Evolutionary conservation across 2,888 invertebrate genomes (phyloP).

Genomic region (Archips crataeganus): DNA sequence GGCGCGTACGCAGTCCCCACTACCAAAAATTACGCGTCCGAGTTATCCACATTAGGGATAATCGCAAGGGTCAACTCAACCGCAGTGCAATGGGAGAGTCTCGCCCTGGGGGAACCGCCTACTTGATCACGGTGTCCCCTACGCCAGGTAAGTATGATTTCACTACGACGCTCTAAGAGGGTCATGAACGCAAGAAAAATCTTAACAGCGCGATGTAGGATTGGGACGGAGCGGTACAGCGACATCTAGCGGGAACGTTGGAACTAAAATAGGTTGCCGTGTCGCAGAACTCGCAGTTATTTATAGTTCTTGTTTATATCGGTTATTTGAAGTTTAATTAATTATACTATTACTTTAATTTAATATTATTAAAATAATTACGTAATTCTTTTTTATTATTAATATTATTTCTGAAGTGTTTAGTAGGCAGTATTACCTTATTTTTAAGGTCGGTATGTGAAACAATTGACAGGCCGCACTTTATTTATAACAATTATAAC

Average conservation of each 20-base stretch:
- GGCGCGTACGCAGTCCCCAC: slow-evolving; percentile 11
- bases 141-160: slow-evolving; percentile 12
- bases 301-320: not conserved
- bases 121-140: slow-evolving; percentile 7
- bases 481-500: no score
- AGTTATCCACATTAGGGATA: slow-evolving; percentile 11
- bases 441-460: no score
- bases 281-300: not conserved
- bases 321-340: not conserved
- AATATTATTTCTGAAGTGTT: no score
- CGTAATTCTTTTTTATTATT: no score
- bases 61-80: slow-evolving; percentile 9
- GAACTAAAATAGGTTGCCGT: not conserved
- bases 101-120: slow-evolving; percentile 11
- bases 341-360: no score
- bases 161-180: not conserved
- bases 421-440: no score
- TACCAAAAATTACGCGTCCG: slow-evolving; percentile 9
- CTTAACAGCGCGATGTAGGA: slow-evolving; percentile 7
- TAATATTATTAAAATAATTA: no score
- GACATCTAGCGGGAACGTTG: not conserved
- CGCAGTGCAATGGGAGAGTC: slow-evolving; percentile 7
- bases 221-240: not conserved
- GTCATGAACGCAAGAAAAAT: not conserved
- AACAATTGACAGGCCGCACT: no score